phyloP scores from a whole-genome alignment of 1,140 invertebrate genomes.

The Caenorhabditis brenneri region DNA sequence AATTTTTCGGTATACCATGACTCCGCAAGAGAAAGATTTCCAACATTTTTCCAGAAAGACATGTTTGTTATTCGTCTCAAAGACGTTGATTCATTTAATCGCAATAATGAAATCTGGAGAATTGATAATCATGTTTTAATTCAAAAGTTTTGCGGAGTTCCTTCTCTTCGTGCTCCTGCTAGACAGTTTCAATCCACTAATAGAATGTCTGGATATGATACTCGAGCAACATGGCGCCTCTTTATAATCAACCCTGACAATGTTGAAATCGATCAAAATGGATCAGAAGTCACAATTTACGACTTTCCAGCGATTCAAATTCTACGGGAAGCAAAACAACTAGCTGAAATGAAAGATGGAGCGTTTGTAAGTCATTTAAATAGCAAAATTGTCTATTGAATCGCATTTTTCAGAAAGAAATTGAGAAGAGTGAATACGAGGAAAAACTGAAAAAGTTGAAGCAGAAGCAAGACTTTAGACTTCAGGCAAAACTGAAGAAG shows the following conservation, averaged over 20 bases:
- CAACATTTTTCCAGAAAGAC: constrained; percentile 1
- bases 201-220: constrained; percentile 1
- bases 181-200: constrained; percentile 27
- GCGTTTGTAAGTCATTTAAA: not conserved
- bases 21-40: not conserved
- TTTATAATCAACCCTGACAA: constrained; percentile 21
- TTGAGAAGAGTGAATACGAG: not conserved
- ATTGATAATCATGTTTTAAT: constrained; percentile 23
- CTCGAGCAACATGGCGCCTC: not conserved
- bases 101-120: constrained; percentile 26
- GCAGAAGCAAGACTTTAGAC: not conserved
- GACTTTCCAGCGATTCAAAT: not conserved
- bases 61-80: constrained; percentile 19
- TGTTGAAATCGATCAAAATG: not conserved
- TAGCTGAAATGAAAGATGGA: constrained; percentile 3
- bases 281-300: constrained; percentile 1
- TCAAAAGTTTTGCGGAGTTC: constrained; percentile 33
- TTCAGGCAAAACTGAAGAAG: not conserved
- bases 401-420: not conserved
- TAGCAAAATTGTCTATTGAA: not conserved
- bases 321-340: not conserved
- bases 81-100: constrained; percentile 14
- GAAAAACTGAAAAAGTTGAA: not conserved
- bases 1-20: not conserved
- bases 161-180: not conserved